Evolutionary conservation across 2,113 vertebrate species (phyloP).

Genomic region (Helogale parvula): DNA sequence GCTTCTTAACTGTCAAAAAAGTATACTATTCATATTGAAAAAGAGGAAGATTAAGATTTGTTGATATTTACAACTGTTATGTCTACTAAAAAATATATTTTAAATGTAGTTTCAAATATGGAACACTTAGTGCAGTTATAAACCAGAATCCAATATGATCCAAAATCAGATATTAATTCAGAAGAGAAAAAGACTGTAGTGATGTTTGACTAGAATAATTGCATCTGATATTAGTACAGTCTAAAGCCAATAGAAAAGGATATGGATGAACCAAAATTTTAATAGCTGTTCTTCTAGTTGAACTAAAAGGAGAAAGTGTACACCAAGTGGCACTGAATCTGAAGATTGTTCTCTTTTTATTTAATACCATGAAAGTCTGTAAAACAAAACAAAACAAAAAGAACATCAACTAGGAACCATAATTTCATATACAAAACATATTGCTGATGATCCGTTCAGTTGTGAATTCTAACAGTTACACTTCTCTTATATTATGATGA

Average conservation of each 20-base stretch:
- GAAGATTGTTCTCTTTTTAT: slow-evolving; percentile 75
- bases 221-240: neutral
- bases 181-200: neutral
- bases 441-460: neutral
- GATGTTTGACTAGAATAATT: neutral
- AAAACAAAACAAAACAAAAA: neutral
- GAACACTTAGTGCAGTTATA: neutral
- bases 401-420: neutral
- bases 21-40: neutral
- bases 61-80: neutral
- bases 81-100: neutral
- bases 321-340: slow-evolving; percentile 73
- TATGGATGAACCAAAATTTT: slow-evolving; percentile 79
- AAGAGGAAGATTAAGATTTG: neutral
- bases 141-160: neutral
- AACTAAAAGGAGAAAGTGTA: slow-evolving; percentile 70
- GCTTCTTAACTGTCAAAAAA: neutral
- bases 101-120: slow-evolving; percentile 9
- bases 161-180: neutral
- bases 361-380: slow-evolving; percentile 76
- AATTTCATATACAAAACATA: neutral
- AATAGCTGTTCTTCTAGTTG: slow-evolving; percentile 56
- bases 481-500: neutral
- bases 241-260: slow-evolving; percentile 63
- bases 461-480: neutral